Evolutionary conservation across 2,797 vertebrate genomes (phyloP), one percentile per base, ranked within the genome.

Genomic region (Hydrocynus forskahlii): DNA sequence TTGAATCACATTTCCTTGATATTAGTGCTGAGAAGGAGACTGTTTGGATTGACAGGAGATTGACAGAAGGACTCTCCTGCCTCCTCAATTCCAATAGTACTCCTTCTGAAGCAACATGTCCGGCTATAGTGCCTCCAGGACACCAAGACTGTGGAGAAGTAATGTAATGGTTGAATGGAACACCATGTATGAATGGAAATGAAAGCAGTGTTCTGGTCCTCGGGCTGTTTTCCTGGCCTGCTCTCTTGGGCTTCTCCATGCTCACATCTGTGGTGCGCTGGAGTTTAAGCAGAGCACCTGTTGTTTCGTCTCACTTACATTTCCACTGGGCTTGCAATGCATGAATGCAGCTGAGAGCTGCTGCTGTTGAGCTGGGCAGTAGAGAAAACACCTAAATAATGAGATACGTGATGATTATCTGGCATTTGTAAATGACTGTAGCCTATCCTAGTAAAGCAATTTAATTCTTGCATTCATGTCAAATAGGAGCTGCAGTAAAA

Each of bases 161-260:
- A 21, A n/a, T 43, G 45, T 40, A 40, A 38, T 12, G 43, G 21
- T 66, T 73, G 48, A 72, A 72, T 43, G 17, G 48, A 66, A 17
- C 25, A 1, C 13, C 35, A 6, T 12, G 68, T 23, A 35, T 23
- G 48, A 81, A 70, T 66, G 43, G 50, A 64, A 66, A 48, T 48
- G 40, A 76, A 43, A 69, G 7, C 66, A 62, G 70, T 17, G 25
- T 72, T 72, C 50, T n/a, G 74, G 67, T 29, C 80, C 38, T 55
- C 48, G 0, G 67, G 80, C 80, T 81, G 21, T 64, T 76, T 82
- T 77, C 55, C 54, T 75, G 29, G 48, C 21, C 57, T 71, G 48
- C 48, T 69, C 78, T 55, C 59, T 66, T 66, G 80, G 80, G 75
- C 59, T 76, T 77, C 59, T 68, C 23, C 52, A 66, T 72, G 45